A percentile compares a stretch with the other conserved stretches of the same genome.
Conservation (phyloP, 2,888 invertebrate species). For the Nemurella pictetii region DNA sequence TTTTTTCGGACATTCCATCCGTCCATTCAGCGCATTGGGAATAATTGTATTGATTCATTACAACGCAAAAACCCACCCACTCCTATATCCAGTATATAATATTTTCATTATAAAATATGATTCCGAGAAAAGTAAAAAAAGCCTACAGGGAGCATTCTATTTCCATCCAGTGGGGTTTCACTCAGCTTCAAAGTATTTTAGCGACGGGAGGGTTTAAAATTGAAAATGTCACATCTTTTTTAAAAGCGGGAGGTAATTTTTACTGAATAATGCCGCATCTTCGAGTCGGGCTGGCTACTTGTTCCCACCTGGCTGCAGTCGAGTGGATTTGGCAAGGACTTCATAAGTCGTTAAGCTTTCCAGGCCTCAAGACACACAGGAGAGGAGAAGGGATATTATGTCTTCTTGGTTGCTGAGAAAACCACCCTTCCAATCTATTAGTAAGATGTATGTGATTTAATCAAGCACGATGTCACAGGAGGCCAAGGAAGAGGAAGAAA, state of each 20-base stretch:
- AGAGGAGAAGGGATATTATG: slow-evolving; percentile 19
- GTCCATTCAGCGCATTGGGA: background rate
- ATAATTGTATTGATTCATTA: background rate
- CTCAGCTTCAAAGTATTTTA: background rate
- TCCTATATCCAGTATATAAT: no score
- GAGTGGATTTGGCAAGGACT: slow-evolving; percentile 39
- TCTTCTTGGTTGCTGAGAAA: slow-evolving; percentile 11
- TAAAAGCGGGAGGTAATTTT: slow-evolving; percentile 23
- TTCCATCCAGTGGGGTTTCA: background rate
- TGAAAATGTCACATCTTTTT: slow-evolving; percentile 29
- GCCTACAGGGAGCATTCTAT: background rate
- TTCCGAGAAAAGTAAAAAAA: slow-evolving; percentile 10
- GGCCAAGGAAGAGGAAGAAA: slow-evolving; percentile 25
- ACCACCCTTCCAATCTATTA: slow-evolving; percentile 37
- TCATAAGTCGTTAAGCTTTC: slow-evolving; percentile 39
- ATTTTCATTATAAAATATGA: slow-evolving; percentile 7
- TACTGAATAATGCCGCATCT: slow-evolving; percentile 11
- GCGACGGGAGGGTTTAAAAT: slow-evolving; percentile 16
- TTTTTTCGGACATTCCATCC: background rate
- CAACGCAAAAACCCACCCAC: background rate
- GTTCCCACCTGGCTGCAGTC: slow-evolving; percentile 16
- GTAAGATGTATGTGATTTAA: slow-evolving; percentile 42
- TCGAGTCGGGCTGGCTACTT: background rate
- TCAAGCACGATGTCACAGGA: slow-evolving; percentile 37
- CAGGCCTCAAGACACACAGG: slow-evolving; percentile 24